phyloP scores from a whole-genome alignment of 2,113 vertebrate species.

The Oncorhynchus nerka region DNA sequence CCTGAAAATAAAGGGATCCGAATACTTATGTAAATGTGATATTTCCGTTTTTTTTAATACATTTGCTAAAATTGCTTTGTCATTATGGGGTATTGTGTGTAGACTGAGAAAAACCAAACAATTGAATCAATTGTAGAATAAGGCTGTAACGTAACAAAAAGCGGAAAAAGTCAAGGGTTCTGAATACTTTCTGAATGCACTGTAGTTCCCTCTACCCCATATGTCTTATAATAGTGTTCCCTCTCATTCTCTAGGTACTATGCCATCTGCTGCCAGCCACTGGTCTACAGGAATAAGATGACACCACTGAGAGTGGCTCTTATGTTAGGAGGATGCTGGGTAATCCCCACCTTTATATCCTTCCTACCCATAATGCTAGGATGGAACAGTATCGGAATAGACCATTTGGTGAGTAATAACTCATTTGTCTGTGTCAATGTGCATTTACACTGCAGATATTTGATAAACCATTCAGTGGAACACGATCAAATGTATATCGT shows the following conservation, averaged over 20 bases:
- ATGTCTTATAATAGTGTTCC: neutral
- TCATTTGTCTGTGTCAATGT: neutral
- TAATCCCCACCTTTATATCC: constrained; percentile 94
- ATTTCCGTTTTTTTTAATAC: too few relatives aligned
- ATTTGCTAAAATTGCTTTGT: too few relatives aligned
- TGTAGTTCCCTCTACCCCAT: neutral
- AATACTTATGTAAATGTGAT: too few relatives aligned
- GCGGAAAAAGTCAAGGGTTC: neutral
- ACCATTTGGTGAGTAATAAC: constrained; percentile 83
- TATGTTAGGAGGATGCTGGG: constrained; percentile 98
- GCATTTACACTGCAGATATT: neutral
- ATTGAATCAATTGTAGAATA: too few relatives aligned
- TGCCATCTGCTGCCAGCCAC: constrained; percentile 97
- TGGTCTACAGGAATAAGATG: constrained; percentile 98
- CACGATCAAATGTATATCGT: neutral
- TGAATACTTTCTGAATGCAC: neutral
- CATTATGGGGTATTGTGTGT: too few relatives aligned
- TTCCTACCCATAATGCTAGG: constrained; percentile 99
- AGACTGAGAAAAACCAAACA: too few relatives aligned
- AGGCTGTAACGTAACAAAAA: too few relatives aligned
- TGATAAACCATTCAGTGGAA: neutral
- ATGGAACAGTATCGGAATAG: constrained; percentile 98
- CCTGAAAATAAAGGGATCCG: too few relatives aligned
- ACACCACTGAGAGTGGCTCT: constrained; percentile 89
- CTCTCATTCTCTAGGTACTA: constrained; percentile 81